Evolutionary conservation across 2,888 invertebrate genomes (phyloP).

Genomic region (Bellardia pandia): DNA sequence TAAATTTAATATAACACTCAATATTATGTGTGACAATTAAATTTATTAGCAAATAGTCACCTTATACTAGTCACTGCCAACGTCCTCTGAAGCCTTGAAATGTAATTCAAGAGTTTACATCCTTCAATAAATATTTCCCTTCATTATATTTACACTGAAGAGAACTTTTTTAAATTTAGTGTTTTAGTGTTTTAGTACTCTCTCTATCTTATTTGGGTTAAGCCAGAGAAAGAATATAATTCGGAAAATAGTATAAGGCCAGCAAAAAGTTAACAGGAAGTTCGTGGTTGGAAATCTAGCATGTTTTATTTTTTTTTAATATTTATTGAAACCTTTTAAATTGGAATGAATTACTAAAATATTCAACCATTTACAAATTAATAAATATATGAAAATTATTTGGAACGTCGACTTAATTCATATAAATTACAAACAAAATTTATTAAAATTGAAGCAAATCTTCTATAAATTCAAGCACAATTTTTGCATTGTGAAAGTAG

Average conservation of each 20-base stretch:
- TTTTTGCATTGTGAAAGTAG: slow-evolving; percentile 4
- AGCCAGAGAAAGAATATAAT: background rate
- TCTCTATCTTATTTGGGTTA: background rate
- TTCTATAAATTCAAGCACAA: background rate
- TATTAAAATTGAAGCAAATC: background rate
- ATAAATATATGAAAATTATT: too few relatives aligned
- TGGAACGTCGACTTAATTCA: too few relatives aligned
- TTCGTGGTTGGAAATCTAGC: background rate
- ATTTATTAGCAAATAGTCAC: background rate
- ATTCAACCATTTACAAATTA: background rate
- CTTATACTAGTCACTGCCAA: background rate
- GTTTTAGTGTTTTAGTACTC: slow-evolving; percentile 15
- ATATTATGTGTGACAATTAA: background rate
- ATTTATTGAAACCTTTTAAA: background rate
- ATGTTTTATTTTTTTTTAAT: background rate
- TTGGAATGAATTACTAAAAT: background rate
- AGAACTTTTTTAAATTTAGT: slow-evolving; percentile 25
- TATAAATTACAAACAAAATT: background rate
- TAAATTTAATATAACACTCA: background rate
- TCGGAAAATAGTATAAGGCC: slow-evolving; percentile 16
- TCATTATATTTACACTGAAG: slow-evolving; percentile 12
- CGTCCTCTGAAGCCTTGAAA: background rate
- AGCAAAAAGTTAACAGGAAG: slow-evolving; percentile 4
- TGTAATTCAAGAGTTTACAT: background rate
- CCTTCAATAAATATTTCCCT: background rate